Evolutionary conservation across 2,888 invertebrate species (phyloP).

Genomic region (Lepidonotus clava): DNA sequence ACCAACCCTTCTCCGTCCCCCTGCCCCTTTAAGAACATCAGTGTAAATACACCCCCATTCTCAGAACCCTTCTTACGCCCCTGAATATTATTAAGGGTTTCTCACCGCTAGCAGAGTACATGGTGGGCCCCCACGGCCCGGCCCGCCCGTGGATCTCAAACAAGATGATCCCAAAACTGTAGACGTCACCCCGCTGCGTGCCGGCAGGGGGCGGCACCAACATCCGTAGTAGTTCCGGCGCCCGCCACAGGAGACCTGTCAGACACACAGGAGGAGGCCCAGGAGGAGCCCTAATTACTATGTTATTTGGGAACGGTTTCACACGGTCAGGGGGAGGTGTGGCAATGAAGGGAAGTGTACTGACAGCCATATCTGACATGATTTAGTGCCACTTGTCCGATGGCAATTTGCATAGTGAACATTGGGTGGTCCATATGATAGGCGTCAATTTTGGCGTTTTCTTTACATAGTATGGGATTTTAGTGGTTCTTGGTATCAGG

Average conservation of each 20-base stretch:
- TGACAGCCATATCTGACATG: no score
- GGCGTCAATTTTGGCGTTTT: background rate
- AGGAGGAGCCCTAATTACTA: background rate
- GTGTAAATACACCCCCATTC: no score
- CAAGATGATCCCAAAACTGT: conserved; percentile 92
- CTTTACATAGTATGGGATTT: no score
- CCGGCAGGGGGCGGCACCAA: conserved; percentile 73
- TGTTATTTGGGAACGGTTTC: background rate
- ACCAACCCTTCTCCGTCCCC: no score
- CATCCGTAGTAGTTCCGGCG: conserved; percentile 87
- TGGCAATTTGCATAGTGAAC: no score
- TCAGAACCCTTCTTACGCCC: no score
- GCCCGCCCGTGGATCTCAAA: conserved; percentile 84
- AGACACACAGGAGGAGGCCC: background rate
- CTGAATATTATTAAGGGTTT: background rate
- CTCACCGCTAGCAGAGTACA: conserved; percentile 34
- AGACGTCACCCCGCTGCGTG: conserved; percentile 84
- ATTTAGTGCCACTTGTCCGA: no score
- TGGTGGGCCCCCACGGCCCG: conserved; percentile 82
- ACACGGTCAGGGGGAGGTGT: background rate
- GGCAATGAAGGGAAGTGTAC: background rate
- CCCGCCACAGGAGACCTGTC: conserved; percentile 94
- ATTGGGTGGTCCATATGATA: background rate
- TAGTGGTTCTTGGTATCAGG: no score
- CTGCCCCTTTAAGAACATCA: no score